Base-by-base conservation (phyloP, 2,113 vertebrate species). In the Mesitornis unicolor region DNA sequence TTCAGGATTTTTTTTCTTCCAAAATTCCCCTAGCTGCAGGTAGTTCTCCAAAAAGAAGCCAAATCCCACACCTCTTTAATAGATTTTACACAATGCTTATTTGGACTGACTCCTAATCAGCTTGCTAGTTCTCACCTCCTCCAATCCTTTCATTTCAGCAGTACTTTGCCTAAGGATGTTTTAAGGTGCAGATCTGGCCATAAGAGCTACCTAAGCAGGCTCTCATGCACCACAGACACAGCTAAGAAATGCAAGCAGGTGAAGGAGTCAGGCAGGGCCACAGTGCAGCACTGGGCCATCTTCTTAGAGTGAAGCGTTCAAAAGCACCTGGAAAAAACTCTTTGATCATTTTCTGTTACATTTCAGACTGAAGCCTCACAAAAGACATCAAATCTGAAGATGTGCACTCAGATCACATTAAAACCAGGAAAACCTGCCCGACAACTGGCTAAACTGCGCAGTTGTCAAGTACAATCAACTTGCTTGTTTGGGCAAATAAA, bases 261-360 rank as follows among this genome's bases (percentile, higher is more conserved):
- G 26, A 64, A 43, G 48, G 0, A 63, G 45, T 31, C n/a, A 19
- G 67, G 0, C 6, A 65, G 20, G 56, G 31, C 33, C 53, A 64
- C 19, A 33, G 29, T 0, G 26, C 11, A 73, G 21, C 53, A 64
- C 75, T 33, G 25, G 25, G 28, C 9, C 10, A 50, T 7, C 0
- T 43, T 56, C 22, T 22, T 61, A 13, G 26, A 65, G 14, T 4
- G 54, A 63, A 74, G 51, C 78, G 68, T 82, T 35, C 61, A 33
- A 48, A 89, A 90, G 35, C 24, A 74, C 24, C 29, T 70, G 33
- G 74, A 38, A 96, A 91, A n/a, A 85, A 9, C 33, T 80, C 35
- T 42, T 29, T 9, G 2, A 22, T 22, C 28, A 33, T 56, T 84
- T 84, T 74, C 38, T 22, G 25, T 40, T 19, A 57, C 10, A 35